These are phyloP conservation scores for Gallinago jamesoni DNA, from an alignment of 2,113 vertebrate species.

Conservation along the genomic window DNA sequence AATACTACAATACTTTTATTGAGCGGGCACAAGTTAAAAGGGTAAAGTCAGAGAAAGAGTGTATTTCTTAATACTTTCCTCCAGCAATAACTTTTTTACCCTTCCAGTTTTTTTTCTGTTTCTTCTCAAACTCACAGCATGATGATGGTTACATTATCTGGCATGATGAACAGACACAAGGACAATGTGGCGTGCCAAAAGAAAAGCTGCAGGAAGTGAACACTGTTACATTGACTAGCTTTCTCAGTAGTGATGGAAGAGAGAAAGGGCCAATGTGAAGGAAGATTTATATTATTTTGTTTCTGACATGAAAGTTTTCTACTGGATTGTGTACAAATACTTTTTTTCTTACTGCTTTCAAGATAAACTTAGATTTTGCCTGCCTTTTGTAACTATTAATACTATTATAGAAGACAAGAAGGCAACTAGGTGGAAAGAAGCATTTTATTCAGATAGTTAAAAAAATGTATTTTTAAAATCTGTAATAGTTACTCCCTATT, in stretches of 20 bases:
- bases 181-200: background rate
- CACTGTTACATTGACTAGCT: background rate
- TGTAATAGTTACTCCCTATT: background rate
- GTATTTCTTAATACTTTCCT: background rate
- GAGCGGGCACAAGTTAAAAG: background rate
- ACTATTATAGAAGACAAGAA: background rate
- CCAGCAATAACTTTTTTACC: background rate
- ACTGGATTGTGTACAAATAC: background rate
- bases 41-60: background rate
- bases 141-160: background rate
- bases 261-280: background rate
- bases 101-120: background rate
- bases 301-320: background rate
- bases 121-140: background rate
- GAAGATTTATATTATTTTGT: background rate
- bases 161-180: background rate
- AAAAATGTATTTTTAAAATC: background rate
- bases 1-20: background rate
- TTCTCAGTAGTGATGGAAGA: background rate
- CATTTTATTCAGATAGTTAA: background rate
- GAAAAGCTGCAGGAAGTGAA: background rate
- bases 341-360: background rate
- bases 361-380: background rate
- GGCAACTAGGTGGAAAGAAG: background rate
- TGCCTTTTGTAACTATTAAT: background rate